A percentile compares a stretch with the other conserved stretches of the same genome.
phyloP scores from a whole-genome alignment of 2,888 invertebrate species.

The Sarcophaga caerulescens region DNA sequence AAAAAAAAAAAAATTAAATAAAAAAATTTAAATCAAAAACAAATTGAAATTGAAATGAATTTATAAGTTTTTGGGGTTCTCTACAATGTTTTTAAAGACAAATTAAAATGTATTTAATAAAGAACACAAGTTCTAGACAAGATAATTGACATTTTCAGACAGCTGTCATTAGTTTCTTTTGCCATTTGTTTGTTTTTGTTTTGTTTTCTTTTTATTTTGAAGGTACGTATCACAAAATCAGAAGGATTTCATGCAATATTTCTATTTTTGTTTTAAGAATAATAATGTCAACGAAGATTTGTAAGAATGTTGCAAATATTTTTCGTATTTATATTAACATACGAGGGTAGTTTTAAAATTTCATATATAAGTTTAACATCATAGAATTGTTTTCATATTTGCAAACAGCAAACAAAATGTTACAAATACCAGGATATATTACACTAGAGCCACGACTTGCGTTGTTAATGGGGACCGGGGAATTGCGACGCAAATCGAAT shows the following conservation, averaged over 20 bases:
- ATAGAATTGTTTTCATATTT: too few relatives aligned
- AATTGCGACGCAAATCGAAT: too few relatives aligned
- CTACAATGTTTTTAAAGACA: slow-evolving; percentile 60
- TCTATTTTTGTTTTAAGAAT: background rate
- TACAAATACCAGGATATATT: too few relatives aligned
- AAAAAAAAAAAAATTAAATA: slow-evolving; percentile 13
- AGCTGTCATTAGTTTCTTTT: slow-evolving; percentile 67
- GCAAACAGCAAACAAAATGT: too few relatives aligned
- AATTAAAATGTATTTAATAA: slow-evolving; percentile 64
- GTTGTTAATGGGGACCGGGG: too few relatives aligned
- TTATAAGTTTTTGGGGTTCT: background rate
- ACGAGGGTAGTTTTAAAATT: too few relatives aligned
- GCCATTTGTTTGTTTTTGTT: background rate
- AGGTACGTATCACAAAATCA: background rate
- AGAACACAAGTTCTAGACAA: slow-evolving; percentile 60
- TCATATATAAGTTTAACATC: too few relatives aligned
- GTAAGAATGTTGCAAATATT: background rate
- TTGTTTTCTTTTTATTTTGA: background rate
- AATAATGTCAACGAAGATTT: background rate
- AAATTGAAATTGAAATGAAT: slow-evolving; percentile 5
- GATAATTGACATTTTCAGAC: slow-evolving; percentile 69
- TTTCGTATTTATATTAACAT: background rate
- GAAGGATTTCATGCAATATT: background rate
- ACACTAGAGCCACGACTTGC: too few relatives aligned
- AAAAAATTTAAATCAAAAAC: slow-evolving; percentile 11